phyloP scores from a whole-genome alignment of 2,113 vertebrate species.

The Syrrhaptes paradoxus region DNA sequence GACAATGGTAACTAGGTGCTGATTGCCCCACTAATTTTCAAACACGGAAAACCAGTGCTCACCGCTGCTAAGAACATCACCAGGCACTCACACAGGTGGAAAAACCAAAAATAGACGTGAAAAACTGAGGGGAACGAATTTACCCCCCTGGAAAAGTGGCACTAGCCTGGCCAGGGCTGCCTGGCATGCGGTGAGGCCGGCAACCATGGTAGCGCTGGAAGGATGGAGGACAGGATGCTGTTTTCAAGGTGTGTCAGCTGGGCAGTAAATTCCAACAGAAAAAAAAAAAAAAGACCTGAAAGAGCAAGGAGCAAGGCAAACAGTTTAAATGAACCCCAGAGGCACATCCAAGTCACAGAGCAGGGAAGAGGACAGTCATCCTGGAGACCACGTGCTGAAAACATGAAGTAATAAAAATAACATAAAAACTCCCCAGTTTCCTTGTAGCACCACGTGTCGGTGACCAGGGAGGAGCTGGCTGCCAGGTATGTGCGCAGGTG shows the following conservation, averaged over 20 bases:
- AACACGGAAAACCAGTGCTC: background rate
- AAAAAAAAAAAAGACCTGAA: background rate
- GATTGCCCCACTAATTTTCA: background rate
- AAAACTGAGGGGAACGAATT: background rate
- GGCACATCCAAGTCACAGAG: background rate
- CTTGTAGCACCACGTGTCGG: background rate
- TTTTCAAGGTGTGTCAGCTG: background rate
- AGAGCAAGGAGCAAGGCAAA: background rate
- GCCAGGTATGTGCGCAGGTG: rapidly evolving
- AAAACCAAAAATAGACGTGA: background rate
- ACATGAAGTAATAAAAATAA: background rate
- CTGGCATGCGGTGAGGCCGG: rapidly evolving
- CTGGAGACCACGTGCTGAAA: background rate
- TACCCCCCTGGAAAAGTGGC: background rate
- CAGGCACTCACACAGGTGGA: no score
- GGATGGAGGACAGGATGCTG: background rate
- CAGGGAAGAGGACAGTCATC: background rate
- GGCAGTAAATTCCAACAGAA: background rate
- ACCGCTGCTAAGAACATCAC: background rate
- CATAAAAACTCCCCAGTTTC: background rate
- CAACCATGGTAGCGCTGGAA: background rate
- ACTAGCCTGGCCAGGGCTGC: background rate
- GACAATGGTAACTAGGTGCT: background rate
- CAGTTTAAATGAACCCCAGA: constrained; percentile 21
- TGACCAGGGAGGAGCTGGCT: background rate